A percentile compares a stretch with the other conserved stretches of the same genome.
Evolutionary conservation across 1,140 invertebrate species (phyloP).

Genomic region (Leptoteleia sp.): DNA sequence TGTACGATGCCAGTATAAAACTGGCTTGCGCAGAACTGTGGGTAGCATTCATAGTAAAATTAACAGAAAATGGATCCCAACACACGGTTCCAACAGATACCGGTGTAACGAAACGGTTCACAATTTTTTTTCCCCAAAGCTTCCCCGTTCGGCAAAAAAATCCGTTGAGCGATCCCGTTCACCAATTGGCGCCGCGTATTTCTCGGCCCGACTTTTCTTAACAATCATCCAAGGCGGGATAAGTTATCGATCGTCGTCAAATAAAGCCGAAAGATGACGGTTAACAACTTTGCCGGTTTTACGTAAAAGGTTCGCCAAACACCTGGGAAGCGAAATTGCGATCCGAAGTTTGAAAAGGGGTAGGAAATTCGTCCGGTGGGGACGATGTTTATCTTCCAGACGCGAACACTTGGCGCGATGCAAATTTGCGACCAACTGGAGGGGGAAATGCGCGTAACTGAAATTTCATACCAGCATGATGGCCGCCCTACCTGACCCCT

Average conservation of each 20-base stretch:
- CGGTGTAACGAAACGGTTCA: slow-evolving; percentile 22
- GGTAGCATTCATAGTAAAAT: too few relatives aligned
- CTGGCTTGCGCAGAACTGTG: too few relatives aligned
- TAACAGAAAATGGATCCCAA: too few relatives aligned
- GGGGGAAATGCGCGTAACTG: slow-evolving; percentile 59
- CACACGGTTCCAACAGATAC: background rate
- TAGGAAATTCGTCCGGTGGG: slow-evolving; percentile 1
- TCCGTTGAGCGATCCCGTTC: slow-evolving; percentile 56
- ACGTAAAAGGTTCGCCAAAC: slow-evolving; percentile 46
- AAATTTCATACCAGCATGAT: slow-evolving; percentile 61
- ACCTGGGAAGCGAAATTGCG: slow-evolving; percentile 43
- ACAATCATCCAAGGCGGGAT: slow-evolving; percentile 45
- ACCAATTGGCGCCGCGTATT: slow-evolving; percentile 43
- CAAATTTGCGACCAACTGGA: slow-evolving; percentile 50
- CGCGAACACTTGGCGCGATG: slow-evolving; percentile 59
- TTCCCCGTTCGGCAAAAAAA: slow-evolving; percentile 50
- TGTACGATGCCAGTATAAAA: too few relatives aligned
- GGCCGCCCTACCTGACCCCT: slow-evolving; percentile 62
- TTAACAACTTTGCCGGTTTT: slow-evolving; percentile 58
- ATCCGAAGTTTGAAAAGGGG: slow-evolving; percentile 28
- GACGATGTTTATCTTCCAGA: slow-evolving; percentile 38
- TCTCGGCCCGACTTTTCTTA: slow-evolving; percentile 38
- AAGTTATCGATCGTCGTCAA: slow-evolving; percentile 43
- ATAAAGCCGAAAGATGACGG: slow-evolving; percentile 61
- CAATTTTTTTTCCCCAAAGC: slow-evolving; percentile 10